A percentile compares a stretch with the other conserved stretches of the same genome.
phyloP scores from a whole-genome alignment of 2,797 vertebrate species.

The Helostoma temminkii region DNA sequence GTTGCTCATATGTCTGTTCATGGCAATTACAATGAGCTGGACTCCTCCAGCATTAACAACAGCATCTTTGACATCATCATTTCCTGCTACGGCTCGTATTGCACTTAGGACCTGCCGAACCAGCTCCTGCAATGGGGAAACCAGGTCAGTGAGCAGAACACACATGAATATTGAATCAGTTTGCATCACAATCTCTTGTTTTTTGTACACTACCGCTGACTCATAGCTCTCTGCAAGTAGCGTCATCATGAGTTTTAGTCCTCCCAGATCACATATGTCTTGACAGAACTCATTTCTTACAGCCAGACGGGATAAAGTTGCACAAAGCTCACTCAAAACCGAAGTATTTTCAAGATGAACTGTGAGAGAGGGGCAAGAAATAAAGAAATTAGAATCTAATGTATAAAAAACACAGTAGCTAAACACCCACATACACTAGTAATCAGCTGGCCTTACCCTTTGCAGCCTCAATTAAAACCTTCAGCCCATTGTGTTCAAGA shows the following conservation, averaged over 20 bases:
- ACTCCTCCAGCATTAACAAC: slow-evolving; percentile 89
- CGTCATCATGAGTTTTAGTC: slow-evolving; percentile 89
- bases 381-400: background rate
- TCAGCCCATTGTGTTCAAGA: slow-evolving; percentile 88
- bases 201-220: slow-evolving; percentile 82
- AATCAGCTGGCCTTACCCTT: slow-evolving; percentile 84
- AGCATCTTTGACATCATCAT: slow-evolving; percentile 95
- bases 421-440: background rate
- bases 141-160: slow-evolving; percentile 1
- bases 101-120: slow-evolving; percentile 91
- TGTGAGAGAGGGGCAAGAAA: slow-evolving; percentile 57
- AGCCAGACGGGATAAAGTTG: slow-evolving; percentile 90
- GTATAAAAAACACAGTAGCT: background rate
- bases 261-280: slow-evolving; percentile 94
- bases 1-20: slow-evolving; percentile 89
- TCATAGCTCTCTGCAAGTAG: slow-evolving; percentile 90
- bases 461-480: slow-evolving; percentile 90
- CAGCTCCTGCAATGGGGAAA: slow-evolving; percentile 85
- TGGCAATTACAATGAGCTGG: slow-evolving; percentile 89
- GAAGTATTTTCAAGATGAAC: slow-evolving; percentile 84
- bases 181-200: background rate
- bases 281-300: slow-evolving; percentile 98
- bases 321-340: slow-evolving; percentile 92
- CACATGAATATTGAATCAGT: background rate
- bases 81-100: slow-evolving; percentile 91